phyloP scores from a whole-genome alignment of 2,797 vertebrate genomes.

The Sternarchorhynchus goeldii region DNA sequence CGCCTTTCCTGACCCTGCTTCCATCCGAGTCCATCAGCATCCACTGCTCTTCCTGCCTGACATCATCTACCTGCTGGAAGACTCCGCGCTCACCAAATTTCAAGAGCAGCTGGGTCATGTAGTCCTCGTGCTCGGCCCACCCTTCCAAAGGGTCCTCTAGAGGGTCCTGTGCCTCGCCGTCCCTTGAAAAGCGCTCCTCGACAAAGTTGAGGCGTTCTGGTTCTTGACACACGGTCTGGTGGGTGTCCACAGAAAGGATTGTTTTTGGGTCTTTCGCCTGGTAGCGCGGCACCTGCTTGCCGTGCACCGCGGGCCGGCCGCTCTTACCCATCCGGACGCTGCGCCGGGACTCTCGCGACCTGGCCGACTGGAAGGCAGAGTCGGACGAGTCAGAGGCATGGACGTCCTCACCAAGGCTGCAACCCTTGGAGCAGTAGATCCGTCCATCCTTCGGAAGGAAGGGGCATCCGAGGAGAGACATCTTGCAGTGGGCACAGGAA shows the following conservation, averaged over 20 bases:
- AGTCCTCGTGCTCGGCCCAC: constrained; percentile 98
- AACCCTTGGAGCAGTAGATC: constrained; percentile 95
- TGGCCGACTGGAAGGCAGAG: constrained; percentile 93
- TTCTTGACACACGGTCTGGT: constrained; percentile 33
- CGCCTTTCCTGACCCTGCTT: constrained; percentile 70
- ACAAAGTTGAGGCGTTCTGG: constrained; percentile 43
- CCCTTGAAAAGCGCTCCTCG: constrained; percentile 52
- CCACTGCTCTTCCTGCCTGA: constrained; percentile 71
- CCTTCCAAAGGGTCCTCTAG: constrained; percentile 88
- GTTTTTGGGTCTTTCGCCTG: constrained; percentile 77
- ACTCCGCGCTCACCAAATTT: constrained; percentile 92
- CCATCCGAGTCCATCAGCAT: constrained; percentile 72
- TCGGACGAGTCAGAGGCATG: constrained; percentile 94
- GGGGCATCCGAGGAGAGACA: constrained; percentile 89
- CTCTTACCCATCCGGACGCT: constrained; percentile 92
- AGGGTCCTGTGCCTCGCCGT: constrained; percentile 76
- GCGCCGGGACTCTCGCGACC: constrained; percentile 89
- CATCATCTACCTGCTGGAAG: constrained; percentile 81
- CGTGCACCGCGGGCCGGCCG: constrained; percentile 87
- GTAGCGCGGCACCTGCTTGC: constrained; percentile 86
- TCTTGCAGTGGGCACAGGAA: constrained; percentile 92
- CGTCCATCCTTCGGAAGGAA: constrained; percentile 94
- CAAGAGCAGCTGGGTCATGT: constrained; percentile 95
- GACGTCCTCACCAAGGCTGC: constrained; percentile 91
- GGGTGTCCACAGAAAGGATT: constrained; percentile 70